Percentiles rank a stretch among this genome's conserved stretches.
These are phyloP conservation scores for Nephrotoma flavescens DNA, from an alignment of 2,888 invertebrate species.

Conservation along the genomic window DNA sequence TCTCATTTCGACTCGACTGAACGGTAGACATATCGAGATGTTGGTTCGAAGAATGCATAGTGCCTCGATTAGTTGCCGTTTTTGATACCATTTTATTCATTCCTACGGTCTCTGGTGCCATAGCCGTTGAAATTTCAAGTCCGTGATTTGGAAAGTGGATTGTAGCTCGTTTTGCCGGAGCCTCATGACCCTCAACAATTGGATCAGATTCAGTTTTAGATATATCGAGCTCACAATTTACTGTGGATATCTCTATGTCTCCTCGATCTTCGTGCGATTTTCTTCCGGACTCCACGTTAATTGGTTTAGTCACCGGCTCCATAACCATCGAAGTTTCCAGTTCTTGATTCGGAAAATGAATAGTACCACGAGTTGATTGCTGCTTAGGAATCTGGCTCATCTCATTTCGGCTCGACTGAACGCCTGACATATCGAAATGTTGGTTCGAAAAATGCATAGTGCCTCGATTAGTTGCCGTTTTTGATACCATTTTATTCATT, in stretches of 20 bases:
- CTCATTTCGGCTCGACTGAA: background rate
- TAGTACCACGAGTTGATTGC: background rate
- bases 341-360: background rate
- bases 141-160: background rate
- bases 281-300: background rate
- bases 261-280: background rate
- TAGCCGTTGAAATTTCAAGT: background rate
- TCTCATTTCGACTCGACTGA: background rate
- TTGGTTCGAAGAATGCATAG: background rate
- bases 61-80: background rate
- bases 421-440: background rate
- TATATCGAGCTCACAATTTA: background rate
- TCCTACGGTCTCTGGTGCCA: too few relatives aligned
- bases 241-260: background rate
- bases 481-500: too few relatives aligned
- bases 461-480: background rate
- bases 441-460: background rate
- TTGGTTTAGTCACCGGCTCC: background rate
- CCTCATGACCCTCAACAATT: too few relatives aligned
- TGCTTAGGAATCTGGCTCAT: too few relatives aligned
- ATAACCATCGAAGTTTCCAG: background rate
- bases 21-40: background rate
- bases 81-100: too few relatives aligned
- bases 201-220: too few relatives aligned
- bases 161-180: background rate